These are phyloP conservation scores for Toxotes lorentzi DNA, from an alignment of 2,797 vertebrate genomes.

Conservation along the genomic window DNA sequence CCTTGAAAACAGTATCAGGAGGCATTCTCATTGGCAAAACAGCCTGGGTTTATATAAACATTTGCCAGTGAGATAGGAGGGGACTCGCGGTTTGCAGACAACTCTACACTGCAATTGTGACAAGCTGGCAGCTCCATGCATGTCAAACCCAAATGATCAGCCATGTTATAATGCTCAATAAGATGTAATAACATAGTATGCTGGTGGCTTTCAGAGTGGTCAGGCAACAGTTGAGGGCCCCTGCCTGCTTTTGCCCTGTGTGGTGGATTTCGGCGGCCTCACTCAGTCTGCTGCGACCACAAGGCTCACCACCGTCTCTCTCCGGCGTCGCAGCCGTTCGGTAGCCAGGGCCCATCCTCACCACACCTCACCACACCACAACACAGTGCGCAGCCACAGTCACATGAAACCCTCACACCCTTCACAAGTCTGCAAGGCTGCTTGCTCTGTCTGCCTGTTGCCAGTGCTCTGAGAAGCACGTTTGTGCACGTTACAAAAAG, in stretches of 20 bases:
- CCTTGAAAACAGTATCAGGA: slow-evolving; percentile 70
- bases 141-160: slow-evolving; percentile 65
- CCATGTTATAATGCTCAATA: slow-evolving; percentile 70
- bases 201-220: slow-evolving; percentile 71
- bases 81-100: slow-evolving; percentile 41
- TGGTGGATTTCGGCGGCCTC: slow-evolving; percentile 63
- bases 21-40: slow-evolving; percentile 60
- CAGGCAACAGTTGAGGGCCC: slow-evolving; percentile 69
- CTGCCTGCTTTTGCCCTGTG: slow-evolving; percentile 55
- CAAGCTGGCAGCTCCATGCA: slow-evolving; percentile 50
- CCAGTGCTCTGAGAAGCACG: background rate
- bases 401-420: slow-evolving; percentile 61
- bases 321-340: slow-evolving; percentile 64
- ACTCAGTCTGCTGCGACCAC: slow-evolving; percentile 75
- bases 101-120: slow-evolving; percentile 57
- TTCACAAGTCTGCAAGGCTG: slow-evolving; percentile 47
- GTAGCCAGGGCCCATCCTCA: slow-evolving; percentile 68
- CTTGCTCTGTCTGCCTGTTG: slow-evolving; percentile 24
- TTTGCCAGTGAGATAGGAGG: slow-evolving; percentile 53
- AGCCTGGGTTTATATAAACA: slow-evolving; percentile 66
- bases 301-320: slow-evolving; percentile 76
- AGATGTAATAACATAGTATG: slow-evolving; percentile 72
- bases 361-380: slow-evolving; percentile 73
- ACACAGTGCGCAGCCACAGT: slow-evolving; percentile 61
- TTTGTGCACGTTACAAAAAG: background rate